phyloP scores from a whole-genome alignment of 2,888 invertebrate species.

The Machimus rusticus region DNA sequence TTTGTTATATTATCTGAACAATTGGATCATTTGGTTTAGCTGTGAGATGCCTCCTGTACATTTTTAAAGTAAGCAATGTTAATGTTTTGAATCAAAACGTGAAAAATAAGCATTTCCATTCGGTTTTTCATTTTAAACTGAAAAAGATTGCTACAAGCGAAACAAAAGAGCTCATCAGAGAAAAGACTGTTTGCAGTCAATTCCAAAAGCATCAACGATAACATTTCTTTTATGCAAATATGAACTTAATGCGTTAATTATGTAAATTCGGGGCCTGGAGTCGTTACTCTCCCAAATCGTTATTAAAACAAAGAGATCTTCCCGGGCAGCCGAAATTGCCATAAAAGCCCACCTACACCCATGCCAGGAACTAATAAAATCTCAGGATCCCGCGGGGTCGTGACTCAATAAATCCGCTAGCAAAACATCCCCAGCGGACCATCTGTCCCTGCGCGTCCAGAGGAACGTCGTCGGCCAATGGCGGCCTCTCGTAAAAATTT shows the following conservation, averaged over 20 bases:
- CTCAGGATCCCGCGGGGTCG: background rate
- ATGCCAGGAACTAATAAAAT: background rate
- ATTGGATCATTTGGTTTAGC: too few species aligned
- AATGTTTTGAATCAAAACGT: too few species aligned
- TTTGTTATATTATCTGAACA: too few species aligned
- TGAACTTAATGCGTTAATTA: background rate
- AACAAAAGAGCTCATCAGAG: background rate
- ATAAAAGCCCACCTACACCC: background rate
- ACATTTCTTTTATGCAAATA: background rate
- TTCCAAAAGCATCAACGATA: background rate
- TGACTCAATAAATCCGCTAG: background rate
- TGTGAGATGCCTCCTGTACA: too few species aligned
- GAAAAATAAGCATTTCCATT: background rate
- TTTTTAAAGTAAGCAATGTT: too few species aligned
- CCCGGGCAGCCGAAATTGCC: background rate
- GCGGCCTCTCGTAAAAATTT: slow-evolving; percentile 22
- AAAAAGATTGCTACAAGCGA: background rate
- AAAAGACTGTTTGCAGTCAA: background rate
- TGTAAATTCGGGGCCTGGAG: background rate
- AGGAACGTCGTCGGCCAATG: background rate
- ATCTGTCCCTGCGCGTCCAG: background rate
- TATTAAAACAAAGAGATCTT: background rate
- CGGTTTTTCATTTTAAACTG: background rate
- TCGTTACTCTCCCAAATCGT: background rate
- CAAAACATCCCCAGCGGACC: background rate